A percentile compares a stretch with the other conserved stretches of the same genome.
These are phyloP conservation scores for Psophia crepitans DNA, from an alignment of 2,113 vertebrate genomes.

Conservation along the genomic window DNA sequence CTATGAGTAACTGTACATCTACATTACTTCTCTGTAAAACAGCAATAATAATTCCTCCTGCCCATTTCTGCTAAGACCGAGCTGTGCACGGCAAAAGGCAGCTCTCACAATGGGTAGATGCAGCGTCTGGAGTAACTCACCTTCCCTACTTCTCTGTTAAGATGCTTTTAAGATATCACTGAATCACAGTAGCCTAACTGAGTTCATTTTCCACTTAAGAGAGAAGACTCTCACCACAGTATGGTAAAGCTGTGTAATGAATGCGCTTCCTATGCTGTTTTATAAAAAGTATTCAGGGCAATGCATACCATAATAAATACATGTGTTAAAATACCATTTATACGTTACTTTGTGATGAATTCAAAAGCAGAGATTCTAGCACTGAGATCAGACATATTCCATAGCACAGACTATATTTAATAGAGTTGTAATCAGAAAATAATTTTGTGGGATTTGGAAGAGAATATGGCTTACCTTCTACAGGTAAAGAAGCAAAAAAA, in stretches of 20 bases:
- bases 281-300: not conserved
- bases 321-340: not conserved
- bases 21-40: not conserved
- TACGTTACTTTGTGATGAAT: not conserved
- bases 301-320: not conserved
- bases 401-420: not conserved
- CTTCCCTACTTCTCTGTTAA: not conserved
- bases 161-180: conserved; percentile 28
- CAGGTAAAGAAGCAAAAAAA: not conserved
- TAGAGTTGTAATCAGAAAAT: not conserved
- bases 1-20: not conserved
- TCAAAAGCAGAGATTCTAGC: not conserved
- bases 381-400: not conserved
- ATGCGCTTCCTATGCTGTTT: not conserved
- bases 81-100: not conserved
- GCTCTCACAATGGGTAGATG: not conserved
- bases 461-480: not conserved
- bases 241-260: not conserved
- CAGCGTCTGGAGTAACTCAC: not conserved
- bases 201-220: conserved; percentile 31
- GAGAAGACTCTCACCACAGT: not conserved
- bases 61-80: not conserved
- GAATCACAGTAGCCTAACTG: not conserved
- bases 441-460: not conserved
- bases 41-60: not conserved